Percentiles rank a stretch among this genome's conserved stretches.
Evolutionary conservation across 2,888 invertebrate species (phyloP).

Genomic region (Rhagonycha lutea): DNA sequence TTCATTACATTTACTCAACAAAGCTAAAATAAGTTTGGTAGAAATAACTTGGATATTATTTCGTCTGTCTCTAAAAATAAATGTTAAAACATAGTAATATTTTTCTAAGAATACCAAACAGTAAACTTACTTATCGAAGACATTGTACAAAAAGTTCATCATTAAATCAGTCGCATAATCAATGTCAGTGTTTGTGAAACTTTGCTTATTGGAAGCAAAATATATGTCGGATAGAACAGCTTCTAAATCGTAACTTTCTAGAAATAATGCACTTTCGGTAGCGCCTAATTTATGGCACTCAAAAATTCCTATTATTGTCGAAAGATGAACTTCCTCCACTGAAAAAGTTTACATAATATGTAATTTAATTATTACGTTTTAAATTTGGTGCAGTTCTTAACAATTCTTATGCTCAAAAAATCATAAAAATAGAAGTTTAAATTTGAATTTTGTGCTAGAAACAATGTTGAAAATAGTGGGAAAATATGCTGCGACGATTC

Average conservation of each 20-base stretch:
- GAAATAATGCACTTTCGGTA: constrained; percentile 68
- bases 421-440: no score
- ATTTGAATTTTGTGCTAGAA: no score
- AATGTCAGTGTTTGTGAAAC: constrained; percentile 63
- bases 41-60: constrained; percentile 69
- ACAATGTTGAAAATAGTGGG: neutral
- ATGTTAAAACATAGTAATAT: constrained; percentile 49
- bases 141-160: constrained; percentile 68
- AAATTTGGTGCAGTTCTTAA: neutral
- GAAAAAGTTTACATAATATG: constrained; percentile 29
- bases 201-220: constrained; percentile 72
- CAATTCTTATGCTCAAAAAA: no score
- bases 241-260: constrained; percentile 72
- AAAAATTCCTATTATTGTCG: constrained; percentile 71
- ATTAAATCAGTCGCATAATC: constrained; percentile 67
- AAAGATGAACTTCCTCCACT: constrained; percentile 50
- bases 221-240: constrained; percentile 75
- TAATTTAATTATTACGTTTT: no score
- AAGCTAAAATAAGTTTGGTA: constrained; percentile 68
- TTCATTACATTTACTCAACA: constrained; percentile 68
- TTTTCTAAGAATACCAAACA: constrained; percentile 5
- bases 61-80: constrained; percentile 62
- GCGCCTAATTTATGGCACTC: constrained; percentile 71
- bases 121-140: constrained; percentile 67
- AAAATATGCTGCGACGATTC: no score